Percentiles rank a stretch among this genome's conserved stretches.
These are phyloP conservation scores for Scomber japonicus DNA, from an alignment of 2,113 vertebrate genomes.

Conservation along the genomic window DNA sequence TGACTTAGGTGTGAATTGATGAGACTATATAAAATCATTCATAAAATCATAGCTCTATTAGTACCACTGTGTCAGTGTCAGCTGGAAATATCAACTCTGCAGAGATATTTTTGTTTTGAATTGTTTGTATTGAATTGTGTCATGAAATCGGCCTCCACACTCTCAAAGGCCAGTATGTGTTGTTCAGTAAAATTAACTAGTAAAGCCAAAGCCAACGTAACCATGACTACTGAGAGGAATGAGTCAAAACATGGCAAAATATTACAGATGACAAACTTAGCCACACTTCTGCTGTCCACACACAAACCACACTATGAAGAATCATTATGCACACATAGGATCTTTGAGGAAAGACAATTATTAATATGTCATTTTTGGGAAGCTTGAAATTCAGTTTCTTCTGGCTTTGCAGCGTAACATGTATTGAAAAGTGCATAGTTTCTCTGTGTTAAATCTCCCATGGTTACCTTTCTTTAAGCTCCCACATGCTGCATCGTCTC, in stretches of 20 bases:
- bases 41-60: neutral
- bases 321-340: neutral
- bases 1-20: neutral
- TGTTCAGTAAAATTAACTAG: neutral
- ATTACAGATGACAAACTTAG: too few species aligned
- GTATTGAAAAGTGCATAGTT: neutral
- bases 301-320: neutral
- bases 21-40: neutral
- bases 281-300: too few species aligned
- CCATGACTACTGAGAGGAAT: neutral
- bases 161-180: neutral
- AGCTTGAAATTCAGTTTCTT: neutral
- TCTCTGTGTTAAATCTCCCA: constrained; percentile 2
- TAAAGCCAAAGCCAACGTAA: neutral
- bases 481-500: neutral
- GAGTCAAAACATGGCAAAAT: too few species aligned
- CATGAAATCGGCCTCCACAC: neutral
- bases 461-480: neutral
- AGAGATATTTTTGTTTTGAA: neutral
- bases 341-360: too few species aligned
- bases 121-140: neutral
- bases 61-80: neutral
- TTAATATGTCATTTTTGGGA: too few species aligned
- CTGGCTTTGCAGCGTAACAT: neutral
- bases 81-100: neutral